Conservation (phyloP, 2,797 vertebrate genomes). For the Dallia pectoralis region DNA sequence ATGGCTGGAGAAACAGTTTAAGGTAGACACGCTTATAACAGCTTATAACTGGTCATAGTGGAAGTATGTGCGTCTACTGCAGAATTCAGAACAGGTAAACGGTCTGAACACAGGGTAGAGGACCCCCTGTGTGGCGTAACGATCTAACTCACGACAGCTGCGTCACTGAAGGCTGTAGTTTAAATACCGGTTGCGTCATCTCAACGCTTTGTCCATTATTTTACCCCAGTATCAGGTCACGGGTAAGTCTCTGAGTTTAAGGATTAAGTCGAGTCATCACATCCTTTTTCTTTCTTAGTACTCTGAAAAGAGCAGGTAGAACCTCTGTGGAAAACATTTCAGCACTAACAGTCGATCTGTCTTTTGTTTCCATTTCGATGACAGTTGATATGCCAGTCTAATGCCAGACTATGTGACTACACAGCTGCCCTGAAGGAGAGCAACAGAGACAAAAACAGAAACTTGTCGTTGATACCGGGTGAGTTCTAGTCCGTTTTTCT, state of each 20-base stretch:
- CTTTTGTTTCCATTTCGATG: constrained; percentile 24
- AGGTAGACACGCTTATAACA: constrained; percentile 71
- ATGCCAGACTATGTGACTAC: constrained; percentile 79
- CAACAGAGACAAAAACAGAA: constrained; percentile 88
- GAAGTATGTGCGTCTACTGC: neutral
- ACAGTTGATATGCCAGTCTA: constrained; percentile 83
- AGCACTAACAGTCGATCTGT: constrained; percentile 7
- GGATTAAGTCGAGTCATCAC: too few species aligned
- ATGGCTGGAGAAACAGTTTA: constrained; percentile 87
- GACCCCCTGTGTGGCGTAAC: too few species aligned
- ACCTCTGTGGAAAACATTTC: neutral
- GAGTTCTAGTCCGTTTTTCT: constrained; percentile 38
- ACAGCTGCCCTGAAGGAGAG: constrained; percentile 82
- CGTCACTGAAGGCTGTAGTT: too few species aligned
- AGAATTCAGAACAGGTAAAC: neutral
- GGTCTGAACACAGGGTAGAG: neutral
- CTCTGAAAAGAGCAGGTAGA: neutral
- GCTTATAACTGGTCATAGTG: neutral
- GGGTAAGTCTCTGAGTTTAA: too few species aligned
- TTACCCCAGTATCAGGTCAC: too few species aligned
- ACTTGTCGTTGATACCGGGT: constrained; percentile 85
- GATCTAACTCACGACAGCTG: too few species aligned
- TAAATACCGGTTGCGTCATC: too few species aligned
- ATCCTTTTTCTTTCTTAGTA: neutral
- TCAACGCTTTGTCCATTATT: too few species aligned